Evolutionary conservation across 2,888 invertebrate genomes (phyloP).

Genomic region (Sympetrum striolatum): DNA sequence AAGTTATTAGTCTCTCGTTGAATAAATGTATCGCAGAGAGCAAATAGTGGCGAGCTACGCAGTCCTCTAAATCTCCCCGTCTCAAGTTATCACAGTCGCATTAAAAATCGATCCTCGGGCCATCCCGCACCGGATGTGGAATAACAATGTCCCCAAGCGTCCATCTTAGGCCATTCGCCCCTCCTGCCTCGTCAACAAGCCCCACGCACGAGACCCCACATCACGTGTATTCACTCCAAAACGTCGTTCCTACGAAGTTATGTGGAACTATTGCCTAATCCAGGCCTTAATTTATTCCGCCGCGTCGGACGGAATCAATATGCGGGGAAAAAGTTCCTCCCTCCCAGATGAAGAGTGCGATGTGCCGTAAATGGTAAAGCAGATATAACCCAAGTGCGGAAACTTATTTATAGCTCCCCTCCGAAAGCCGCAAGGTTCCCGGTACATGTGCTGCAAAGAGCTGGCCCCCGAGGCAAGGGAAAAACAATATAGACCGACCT

Average conservation of each 20-base stretch:
- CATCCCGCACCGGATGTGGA: neutral
- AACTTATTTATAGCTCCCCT: conserved; percentile 24
- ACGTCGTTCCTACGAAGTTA: conserved; percentile 1
- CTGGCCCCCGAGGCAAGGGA: neutral
- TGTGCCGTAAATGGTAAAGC: conserved; percentile 34
- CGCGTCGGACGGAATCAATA: conserved; percentile 3
- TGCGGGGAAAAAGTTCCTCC: neutral
- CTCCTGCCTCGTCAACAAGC: neutral
- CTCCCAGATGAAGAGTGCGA: conserved; percentile 14
- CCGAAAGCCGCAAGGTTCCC: neutral
- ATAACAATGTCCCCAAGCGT: neutral
- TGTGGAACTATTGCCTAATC: conserved; percentile 32
- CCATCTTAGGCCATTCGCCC: neutral
- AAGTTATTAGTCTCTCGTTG: too few relatives aligned
- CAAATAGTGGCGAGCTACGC: neutral
- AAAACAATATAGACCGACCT: conserved; percentile 19
- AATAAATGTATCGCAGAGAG: too few relatives aligned
- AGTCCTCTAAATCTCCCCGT: neutral
- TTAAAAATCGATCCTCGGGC: neutral
- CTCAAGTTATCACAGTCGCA: neutral
- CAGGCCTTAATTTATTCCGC: conserved; percentile 24
- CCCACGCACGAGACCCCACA: neutral
- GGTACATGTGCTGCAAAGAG: neutral
- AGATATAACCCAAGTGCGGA: conserved; percentile 39
- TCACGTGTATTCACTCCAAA: neutral